Base-by-base conservation (phyloP, 2,797 vertebrate genomes). In the Phataginus tetradactyla region DNA sequence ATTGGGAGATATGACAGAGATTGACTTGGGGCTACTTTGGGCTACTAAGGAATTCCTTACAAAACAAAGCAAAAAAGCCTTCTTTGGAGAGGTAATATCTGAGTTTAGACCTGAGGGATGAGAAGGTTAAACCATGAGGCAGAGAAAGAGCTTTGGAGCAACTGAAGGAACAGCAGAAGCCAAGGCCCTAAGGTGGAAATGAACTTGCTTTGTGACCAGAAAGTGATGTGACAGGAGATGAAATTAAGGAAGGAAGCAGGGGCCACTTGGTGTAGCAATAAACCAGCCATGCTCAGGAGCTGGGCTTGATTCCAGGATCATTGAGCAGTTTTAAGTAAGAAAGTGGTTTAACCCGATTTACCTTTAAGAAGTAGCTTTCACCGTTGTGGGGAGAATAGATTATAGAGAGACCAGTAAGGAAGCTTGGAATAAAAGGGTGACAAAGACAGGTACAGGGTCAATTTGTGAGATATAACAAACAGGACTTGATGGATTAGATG, bases 261-360 rank as follows among this genome's bases (percentile, higher is more conserved):
- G n/a, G 14, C 32, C 29, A 39, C 37, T 3, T 94, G 59, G 27
- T 79, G 15, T 2, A 77, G 45, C 7, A 14, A 90, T 37, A 71
- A 89, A 7, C 2, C 27, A 20, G 23, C 6, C 23, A 91, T 37
- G 64, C n/a, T 49, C 34, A 55, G 53, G 63, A 86, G 32, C 74
- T 69, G 34, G 29, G 64, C 53, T 95, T 63, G 49, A 87, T 91
- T 85, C 12, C 29, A 88, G 39, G n/a, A 87, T 86, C 23, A 90
- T 2, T 79, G 49, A 71, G 55, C 39, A 90, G 14, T 75, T 78
- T 71, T 63, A 92, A 72, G 39, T 17, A 77, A 11, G 27, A 86
- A 81, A 83, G 13, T 86, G 20, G 63, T 74, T 87, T 25, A 91
- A 11, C 85, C 23, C 37, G 10, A 34, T 95, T 90, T 88, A 77